phyloP scores from a whole-genome alignment of 2,797 vertebrate species.

The Anguilla obscura region DNA sequence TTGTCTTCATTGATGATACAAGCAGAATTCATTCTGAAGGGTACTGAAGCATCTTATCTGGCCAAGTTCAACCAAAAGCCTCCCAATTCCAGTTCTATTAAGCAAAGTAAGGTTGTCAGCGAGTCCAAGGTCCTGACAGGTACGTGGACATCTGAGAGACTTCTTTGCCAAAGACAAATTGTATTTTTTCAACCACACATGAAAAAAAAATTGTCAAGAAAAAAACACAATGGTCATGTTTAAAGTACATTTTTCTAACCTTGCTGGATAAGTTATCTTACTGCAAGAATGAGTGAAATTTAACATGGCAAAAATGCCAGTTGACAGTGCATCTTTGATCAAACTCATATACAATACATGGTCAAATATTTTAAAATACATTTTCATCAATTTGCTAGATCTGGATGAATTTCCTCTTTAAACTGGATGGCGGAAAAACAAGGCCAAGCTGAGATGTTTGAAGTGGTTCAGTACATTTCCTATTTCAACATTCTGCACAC shows the following conservation, averaged over 20 bases:
- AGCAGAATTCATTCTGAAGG: no score
- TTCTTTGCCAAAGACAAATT: no score
- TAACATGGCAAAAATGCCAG: conserved; percentile 58
- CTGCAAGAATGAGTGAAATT: conserved; percentile 49
- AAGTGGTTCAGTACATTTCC: conserved; percentile 60
- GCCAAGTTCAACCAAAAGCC: no score
- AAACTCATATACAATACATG: conserved; percentile 35
- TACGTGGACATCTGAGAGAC: no score
- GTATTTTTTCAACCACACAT: no score
- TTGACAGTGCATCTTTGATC: conserved; percentile 63
- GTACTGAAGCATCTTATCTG: no score
- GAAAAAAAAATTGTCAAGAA: not conserved
- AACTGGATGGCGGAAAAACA: not conserved
- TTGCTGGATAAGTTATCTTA: not conserved
- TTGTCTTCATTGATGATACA: no score
- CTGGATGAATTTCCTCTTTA: conserved; percentile 9
- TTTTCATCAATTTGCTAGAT: conserved; percentile 59
- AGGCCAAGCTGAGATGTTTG: conserved; percentile 63
- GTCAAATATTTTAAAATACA: conserved; percentile 55
- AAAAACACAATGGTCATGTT: not conserved
- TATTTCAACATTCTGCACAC: conserved; percentile 45
- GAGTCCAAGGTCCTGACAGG: no score
- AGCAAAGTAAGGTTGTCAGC: no score
- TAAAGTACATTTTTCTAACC: not conserved
- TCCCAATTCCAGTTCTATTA: no score